Evolutionary conservation across 2,113 vertebrate genomes (phyloP).

Genomic region (Lamprologus tigripictilis): DNA sequence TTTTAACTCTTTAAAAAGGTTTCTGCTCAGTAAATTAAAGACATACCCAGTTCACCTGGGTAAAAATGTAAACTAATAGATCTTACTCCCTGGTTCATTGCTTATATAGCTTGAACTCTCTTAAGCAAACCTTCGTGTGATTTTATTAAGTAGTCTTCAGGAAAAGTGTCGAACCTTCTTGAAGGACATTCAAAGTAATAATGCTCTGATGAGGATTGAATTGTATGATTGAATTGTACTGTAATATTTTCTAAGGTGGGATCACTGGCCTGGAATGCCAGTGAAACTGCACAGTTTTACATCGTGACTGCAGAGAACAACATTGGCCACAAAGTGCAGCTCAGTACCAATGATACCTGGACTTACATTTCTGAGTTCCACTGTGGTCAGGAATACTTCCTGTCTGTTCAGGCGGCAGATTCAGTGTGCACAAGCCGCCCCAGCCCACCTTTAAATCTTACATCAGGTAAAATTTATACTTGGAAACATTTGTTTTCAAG

Average conservation of each 20-base stretch:
- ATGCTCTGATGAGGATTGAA: neutral
- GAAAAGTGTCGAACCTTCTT: neutral
- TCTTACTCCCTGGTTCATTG: neutral
- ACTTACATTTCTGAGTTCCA: conserved; percentile 60
- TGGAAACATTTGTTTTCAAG: neutral
- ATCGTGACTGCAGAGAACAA: conserved; percentile 48
- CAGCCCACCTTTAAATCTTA: conserved; percentile 36
- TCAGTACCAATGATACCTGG: conserved; percentile 54
- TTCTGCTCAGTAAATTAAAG: neutral
- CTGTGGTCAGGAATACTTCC: conserved; percentile 68
- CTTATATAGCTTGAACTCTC: neutral
- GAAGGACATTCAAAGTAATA: neutral
- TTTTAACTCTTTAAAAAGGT: neutral
- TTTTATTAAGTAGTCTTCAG: neutral
- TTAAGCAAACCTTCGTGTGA: neutral
- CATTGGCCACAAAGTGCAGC: conserved; percentile 39
- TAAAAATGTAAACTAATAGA: neutral
- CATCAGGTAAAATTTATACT: conserved; percentile 55
- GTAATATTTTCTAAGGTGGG: conserved; percentile 18
- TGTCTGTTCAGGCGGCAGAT: conserved; percentile 60
- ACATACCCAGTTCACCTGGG: neutral
- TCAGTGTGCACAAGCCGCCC: conserved; percentile 50
- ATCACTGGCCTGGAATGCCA: conserved; percentile 60
- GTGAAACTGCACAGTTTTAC: conserved; percentile 54
- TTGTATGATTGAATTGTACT: neutral